These are phyloP conservation scores for Umimayanthus kanabou DNA, from an alignment of 92 coral and sea anemone genomes.

Conservation along the genomic window DNA sequence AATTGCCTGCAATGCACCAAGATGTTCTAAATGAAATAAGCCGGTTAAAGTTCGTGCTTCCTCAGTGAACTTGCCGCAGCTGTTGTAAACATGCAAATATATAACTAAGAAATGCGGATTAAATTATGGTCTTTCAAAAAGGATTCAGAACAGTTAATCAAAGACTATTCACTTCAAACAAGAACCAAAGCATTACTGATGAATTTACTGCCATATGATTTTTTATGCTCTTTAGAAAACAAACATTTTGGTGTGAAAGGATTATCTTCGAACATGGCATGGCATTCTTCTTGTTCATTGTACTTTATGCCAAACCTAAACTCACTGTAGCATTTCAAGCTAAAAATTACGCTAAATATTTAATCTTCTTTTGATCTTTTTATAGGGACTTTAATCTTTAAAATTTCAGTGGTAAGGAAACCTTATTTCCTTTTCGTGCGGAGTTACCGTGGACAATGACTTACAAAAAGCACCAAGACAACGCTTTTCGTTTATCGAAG, in stretches of 20 bases:
- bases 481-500: neutral
- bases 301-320: neutral
- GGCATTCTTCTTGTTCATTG: neutral
- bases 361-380: neutral
- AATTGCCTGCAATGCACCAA: neutral
- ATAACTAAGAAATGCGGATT: neutral
- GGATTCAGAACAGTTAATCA: neutral
- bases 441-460: neutral
- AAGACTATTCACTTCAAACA: neutral
- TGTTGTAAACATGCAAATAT: neutral
- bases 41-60: neutral
- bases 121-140: neutral
- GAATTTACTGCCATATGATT: neutral
- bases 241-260: neutral
- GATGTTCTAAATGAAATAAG: too few relatives aligned
- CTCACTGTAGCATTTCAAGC: neutral
- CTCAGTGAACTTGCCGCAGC: neutral
- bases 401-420: too few relatives aligned
- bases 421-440: neutral
- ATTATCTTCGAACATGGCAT: neutral
- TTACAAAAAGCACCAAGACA: slow-evolving; percentile 13
- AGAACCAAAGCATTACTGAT: neutral
- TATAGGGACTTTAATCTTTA: neutral
- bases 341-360: neutral
- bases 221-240: neutral